These are phyloP conservation scores for Xylota sylvarum DNA, from an alignment of 2,888 invertebrate species.

Conservation along the genomic window DNA sequence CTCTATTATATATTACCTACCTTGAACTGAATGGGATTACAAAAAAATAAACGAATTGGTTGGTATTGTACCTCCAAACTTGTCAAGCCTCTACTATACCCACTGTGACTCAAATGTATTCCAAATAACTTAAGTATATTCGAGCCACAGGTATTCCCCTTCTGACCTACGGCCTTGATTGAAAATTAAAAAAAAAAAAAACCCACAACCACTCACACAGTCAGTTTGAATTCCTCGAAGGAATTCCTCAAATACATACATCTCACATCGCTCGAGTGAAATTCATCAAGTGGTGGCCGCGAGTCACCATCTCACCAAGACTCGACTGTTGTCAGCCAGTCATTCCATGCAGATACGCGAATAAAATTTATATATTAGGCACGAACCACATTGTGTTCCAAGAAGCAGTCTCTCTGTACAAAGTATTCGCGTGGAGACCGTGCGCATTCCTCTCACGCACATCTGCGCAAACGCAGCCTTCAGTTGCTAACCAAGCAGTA, in stretches of 20 bases:
- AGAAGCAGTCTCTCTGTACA: slow-evolving; percentile 45
- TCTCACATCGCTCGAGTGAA: slow-evolving; percentile 50
- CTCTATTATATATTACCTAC: too few species aligned
- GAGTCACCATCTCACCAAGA: neutral
- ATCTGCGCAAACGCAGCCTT: slow-evolving; percentile 58
- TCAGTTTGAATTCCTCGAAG: slow-evolving; percentile 30
- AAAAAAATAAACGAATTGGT: too few species aligned
- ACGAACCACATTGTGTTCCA: slow-evolving; percentile 57
- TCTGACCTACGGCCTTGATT: slow-evolving; percentile 29
- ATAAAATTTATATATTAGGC: slow-evolving; percentile 65
- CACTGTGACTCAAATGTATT: neutral
- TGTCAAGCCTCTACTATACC: too few species aligned
- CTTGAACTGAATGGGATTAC: too few species aligned
- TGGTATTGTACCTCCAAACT: too few species aligned
- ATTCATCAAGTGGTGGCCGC: slow-evolving; percentile 27
- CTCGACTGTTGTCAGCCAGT: neutral
- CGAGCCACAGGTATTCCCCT: neutral
- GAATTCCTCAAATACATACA: slow-evolving; percentile 50
- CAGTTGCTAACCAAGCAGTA: slow-evolving; percentile 34
- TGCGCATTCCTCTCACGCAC: slow-evolving; percentile 69
- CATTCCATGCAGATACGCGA: slow-evolving; percentile 57
- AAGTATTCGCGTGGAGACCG: slow-evolving; percentile 25
- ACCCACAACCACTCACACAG: neutral
- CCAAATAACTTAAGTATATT: neutral
- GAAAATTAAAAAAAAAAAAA: neutral